A percentile compares a stretch with the other conserved stretches of the same genome.
phyloP scores from a whole-genome alignment of 2,888 invertebrate species.

The Linnaemya vulpina region DNA sequence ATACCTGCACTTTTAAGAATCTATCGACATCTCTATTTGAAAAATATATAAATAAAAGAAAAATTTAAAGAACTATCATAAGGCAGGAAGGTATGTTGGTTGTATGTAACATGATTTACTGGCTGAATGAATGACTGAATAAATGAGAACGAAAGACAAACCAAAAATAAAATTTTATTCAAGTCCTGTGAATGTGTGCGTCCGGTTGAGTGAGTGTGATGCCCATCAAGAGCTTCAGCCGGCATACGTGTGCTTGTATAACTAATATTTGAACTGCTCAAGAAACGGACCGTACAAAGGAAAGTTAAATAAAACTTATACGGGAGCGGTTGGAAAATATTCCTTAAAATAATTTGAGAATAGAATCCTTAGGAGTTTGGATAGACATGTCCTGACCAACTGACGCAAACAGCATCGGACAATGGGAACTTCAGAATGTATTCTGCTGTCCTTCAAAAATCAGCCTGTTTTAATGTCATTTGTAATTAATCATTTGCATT shows the following conservation, averaged over 20 bases:
- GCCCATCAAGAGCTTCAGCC: conserved; percentile 5
- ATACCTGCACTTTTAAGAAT: conserved; percentile 12
- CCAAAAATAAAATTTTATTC: conserved; percentile 51
- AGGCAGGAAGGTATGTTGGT: conserved; percentile 18
- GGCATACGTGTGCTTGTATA: neutral
- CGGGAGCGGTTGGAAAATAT: neutral
- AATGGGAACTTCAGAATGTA: no score
- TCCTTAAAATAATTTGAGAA: neutral
- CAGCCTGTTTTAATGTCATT: no score
- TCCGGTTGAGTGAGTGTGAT: neutral
- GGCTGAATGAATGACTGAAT: conserved; percentile 57
- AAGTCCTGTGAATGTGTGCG: conserved; percentile 21
- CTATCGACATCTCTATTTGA: conserved; percentile 40
- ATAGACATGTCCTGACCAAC: no score
- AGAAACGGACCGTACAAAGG: conserved; percentile 30
- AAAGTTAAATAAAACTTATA: neutral
- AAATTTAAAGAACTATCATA: conserved; percentile 26
- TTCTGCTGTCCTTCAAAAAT: no score
- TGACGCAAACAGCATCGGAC: no score
- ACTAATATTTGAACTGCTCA: conserved; percentile 39
- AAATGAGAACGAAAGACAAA: conserved; percentile 52
- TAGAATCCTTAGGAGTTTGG: no score
- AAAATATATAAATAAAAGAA: conserved; percentile 13
- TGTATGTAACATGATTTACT: conserved; percentile 63
- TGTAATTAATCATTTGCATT: no score